phyloP scores from a whole-genome alignment of 2,797 vertebrate species.

The Babyrousa celebensis region DNA sequence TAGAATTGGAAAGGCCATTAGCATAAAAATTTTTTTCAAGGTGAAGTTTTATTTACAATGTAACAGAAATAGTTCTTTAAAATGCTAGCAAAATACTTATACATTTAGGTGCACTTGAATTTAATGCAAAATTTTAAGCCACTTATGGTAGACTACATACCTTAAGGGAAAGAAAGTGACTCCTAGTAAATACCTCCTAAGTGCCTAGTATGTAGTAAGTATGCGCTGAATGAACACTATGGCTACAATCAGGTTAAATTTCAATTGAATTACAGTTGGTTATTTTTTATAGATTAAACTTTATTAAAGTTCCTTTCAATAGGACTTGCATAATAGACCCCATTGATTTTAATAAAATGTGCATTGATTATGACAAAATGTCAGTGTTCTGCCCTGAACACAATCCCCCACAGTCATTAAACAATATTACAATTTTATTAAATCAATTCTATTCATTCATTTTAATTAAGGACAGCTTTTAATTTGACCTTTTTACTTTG shows the following conservation, averaged over 20 bases:
- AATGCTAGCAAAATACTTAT: neutral
- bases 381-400: slow-evolving; percentile 89
- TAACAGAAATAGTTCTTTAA: slow-evolving; percentile 35
- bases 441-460: slow-evolving; percentile 88
- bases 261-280: slow-evolving; percentile 76
- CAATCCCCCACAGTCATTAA: slow-evolving; percentile 89
- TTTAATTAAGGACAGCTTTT: slow-evolving; percentile 90
- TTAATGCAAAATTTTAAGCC: neutral
- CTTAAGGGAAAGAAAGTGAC: neutral
- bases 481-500: slow-evolving; percentile 86
- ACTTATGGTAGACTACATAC: neutral
- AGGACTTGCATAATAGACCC: slow-evolving; percentile 81
- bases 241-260: slow-evolving; percentile 66
- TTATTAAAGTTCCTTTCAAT: slow-evolving; percentile 87
- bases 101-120: neutral
- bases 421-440: slow-evolving; percentile 90
- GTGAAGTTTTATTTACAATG: slow-evolving; percentile 25
- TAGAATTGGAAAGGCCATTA: neutral
- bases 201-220: neutral
- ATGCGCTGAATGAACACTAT: neutral
- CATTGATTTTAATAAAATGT: slow-evolving; percentile 92
- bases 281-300: slow-evolving; percentile 86
- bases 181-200: neutral
- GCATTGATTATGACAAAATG: slow-evolving; percentile 90
- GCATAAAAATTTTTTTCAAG: neutral